Evolutionary conservation across 64 coral and sea anemone genomes (phyloP).

Genomic region (Astreopora myriophthalma): DNA sequence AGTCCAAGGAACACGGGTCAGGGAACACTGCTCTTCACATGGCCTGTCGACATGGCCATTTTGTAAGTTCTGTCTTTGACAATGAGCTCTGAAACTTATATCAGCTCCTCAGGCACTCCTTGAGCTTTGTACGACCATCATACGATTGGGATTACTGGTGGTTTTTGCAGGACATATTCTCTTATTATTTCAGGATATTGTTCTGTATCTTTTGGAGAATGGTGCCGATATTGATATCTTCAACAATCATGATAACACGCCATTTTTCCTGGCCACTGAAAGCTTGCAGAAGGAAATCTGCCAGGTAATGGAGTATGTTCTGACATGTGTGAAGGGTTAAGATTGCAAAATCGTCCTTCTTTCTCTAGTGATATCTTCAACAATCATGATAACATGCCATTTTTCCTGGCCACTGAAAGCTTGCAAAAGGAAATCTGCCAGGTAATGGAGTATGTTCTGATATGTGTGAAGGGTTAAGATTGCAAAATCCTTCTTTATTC

Average conservation of each 20-base stretch:
- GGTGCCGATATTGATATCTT: conserved; percentile 84
- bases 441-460: conserved; percentile 14
- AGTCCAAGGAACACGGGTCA: conserved; percentile 89
- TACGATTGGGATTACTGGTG: too few species aligned
- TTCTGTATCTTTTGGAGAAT: conserved; percentile 83
- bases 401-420: conserved; percentile 91
- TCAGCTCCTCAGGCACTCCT: too few species aligned
- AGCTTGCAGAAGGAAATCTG: conserved; percentile 90
- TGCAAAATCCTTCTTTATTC: too few species aligned
- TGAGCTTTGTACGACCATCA: too few species aligned
- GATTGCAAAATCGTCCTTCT: too few species aligned
- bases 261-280: conserved; percentile 93
- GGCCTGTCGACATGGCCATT: conserved; percentile 91
- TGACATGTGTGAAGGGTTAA: neutral
- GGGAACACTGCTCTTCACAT: conserved; percentile 94
- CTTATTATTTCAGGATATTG: conserved; percentile 72
- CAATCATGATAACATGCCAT: conserved; percentile 87
- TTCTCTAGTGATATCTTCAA: conserved; percentile 47
- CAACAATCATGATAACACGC: conserved; percentile 87
- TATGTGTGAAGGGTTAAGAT: neutral
- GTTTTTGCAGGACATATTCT: neutral
- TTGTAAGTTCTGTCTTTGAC: conserved; percentile 72
- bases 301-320: conserved; percentile 50
- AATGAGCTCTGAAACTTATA: too few species aligned
- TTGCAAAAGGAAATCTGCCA: conserved; percentile 91